Conservation (phyloP, 2,113 vertebrate genomes). For the Salminus brasiliensis region DNA sequence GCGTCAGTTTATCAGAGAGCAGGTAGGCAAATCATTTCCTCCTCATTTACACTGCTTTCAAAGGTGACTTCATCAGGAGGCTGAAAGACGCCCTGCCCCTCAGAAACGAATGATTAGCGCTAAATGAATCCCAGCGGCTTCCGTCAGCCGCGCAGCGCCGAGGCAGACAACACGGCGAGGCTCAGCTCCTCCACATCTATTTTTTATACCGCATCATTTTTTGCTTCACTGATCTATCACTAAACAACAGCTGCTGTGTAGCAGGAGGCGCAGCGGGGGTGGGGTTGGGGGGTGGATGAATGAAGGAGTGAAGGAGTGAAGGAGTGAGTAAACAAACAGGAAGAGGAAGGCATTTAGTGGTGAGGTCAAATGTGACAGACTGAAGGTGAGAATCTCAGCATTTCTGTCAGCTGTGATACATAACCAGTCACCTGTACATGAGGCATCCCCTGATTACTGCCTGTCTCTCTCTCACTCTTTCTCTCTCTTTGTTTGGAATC, state of each 20-base stretch:
- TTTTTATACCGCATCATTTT: conserved; percentile 86
- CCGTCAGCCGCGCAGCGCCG: conserved; percentile 78
- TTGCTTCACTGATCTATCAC: conserved; percentile 93
- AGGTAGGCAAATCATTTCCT: conserved; percentile 74
- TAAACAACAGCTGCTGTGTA: conserved; percentile 86
- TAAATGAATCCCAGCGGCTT: conserved; percentile 84
- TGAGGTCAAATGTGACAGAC: conserved; percentile 76
- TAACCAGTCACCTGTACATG: conserved; percentile 74
- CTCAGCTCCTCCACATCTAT: conserved; percentile 77
- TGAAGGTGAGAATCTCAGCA: conserved; percentile 71
- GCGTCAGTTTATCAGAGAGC: conserved; percentile 61
- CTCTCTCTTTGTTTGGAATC: not conserved
- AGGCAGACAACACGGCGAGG: conserved; percentile 73
- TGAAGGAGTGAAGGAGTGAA: conserved; percentile 33
- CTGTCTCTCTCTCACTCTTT: conserved; percentile 10
- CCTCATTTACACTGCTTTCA: conserved; percentile 81
- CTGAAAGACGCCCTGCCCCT: conserved; percentile 82
- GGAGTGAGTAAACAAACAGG: conserved; percentile 41
- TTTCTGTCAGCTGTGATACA: conserved; percentile 70
- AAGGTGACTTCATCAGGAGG: conserved; percentile 83
- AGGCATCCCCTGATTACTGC: conserved; percentile 58
- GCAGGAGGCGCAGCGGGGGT: conserved; percentile 70
- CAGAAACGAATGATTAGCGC: conserved; percentile 83
- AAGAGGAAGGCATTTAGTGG: conserved; percentile 70
- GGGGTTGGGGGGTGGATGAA: conserved; percentile 3